Evolutionary conservation across 2,797 vertebrate genomes (phyloP).

Genomic region (Rhinoraja longicauda): DNA sequence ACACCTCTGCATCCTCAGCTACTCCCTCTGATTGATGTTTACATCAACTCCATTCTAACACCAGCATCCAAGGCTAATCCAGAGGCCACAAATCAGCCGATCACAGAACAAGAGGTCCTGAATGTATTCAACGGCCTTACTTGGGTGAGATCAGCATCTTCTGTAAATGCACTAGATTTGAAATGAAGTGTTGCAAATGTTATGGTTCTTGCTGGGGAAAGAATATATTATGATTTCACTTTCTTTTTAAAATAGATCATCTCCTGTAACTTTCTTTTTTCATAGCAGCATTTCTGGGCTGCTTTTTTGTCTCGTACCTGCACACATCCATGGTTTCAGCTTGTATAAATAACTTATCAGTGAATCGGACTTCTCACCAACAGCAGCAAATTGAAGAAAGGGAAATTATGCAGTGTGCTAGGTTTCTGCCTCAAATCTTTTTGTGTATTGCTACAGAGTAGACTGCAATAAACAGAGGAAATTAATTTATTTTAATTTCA

Average conservation of each 20-base stretch:
- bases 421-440: background rate
- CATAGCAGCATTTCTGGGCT: background rate
- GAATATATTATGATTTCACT: background rate
- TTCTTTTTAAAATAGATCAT: too few species aligned
- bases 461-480: background rate
- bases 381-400: background rate
- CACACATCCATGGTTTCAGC: background rate
- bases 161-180: background rate
- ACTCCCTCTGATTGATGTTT: constrained; percentile 89
- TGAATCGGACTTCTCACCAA: background rate
- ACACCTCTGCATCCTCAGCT: constrained; percentile 91
- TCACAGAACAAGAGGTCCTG: constrained; percentile 94
- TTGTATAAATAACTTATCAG: background rate
- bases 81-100: constrained; percentile 95
- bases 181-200: background rate
- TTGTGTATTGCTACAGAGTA: background rate
- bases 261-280: too few species aligned
- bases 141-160: constrained; percentile 60
- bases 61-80: constrained; percentile 96
- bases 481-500: too few species aligned
- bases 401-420: background rate
- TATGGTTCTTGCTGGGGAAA: background rate
- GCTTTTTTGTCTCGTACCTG: background rate
- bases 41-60: constrained; percentile 94
- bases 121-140: constrained; percentile 79